Conservation (phyloP, 1,140 invertebrate species). For the Sitophilus oryzae region DNA sequence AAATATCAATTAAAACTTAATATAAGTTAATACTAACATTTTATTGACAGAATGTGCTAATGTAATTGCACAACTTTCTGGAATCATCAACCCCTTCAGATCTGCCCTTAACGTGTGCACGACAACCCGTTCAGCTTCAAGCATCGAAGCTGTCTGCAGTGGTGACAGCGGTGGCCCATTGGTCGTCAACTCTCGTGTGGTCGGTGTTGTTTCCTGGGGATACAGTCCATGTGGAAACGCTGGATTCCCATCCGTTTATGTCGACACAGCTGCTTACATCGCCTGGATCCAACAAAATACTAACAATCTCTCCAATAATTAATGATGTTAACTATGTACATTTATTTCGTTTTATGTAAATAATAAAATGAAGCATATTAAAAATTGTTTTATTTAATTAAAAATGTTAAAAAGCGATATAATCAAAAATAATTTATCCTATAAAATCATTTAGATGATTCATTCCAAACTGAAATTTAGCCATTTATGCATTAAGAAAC, state of each 20-base stretch:
- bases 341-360: too few relatives aligned
- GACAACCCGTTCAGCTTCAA: conserved; percentile 48
- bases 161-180: conserved; percentile 56
- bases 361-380: too few relatives aligned
- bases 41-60: conserved; percentile 28
- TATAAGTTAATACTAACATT: neutral
- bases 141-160: conserved; percentile 45
- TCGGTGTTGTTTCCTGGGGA: conserved; percentile 71
- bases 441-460: too few relatives aligned
- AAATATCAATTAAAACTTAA: neutral
- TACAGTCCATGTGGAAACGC: conserved; percentile 57
- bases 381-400: too few relatives aligned
- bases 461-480: too few relatives aligned
- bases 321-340: too few relatives aligned
- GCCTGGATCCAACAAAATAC: conserved; percentile 27
- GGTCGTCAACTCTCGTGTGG: conserved; percentile 35
- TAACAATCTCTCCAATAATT: too few relatives aligned
- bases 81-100: conserved; percentile 33
- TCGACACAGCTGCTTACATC: conserved; percentile 56
- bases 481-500: too few relatives aligned
- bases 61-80: conserved; percentile 14
- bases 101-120: conserved; percentile 52
- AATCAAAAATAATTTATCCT: too few relatives aligned
- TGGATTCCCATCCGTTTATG: conserved; percentile 63
- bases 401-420: too few relatives aligned